Evolutionary conservation across 2,113 vertebrate species (phyloP), one percentile per base, ranked within the genome.

Genomic region (Leucosticte australis): DNA sequence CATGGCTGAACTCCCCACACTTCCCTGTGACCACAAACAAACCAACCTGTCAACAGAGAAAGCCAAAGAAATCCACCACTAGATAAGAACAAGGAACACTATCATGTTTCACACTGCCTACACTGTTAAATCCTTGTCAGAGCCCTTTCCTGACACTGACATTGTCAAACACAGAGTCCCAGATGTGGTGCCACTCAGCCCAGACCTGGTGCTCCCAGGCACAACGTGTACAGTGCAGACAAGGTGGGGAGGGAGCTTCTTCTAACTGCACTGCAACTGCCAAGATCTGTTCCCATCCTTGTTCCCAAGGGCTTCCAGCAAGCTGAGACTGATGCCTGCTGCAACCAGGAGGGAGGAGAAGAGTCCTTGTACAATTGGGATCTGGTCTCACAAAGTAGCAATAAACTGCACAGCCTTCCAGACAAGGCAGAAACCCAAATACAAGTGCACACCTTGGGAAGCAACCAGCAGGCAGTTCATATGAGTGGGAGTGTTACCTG

Each of bases 141-240:
- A 75, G 17, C 17, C 70, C 26, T 33, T 33, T 39, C 42, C 71
- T 73, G 49, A 47, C 12, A 0, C 1, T 55, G 47, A 11, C 5
- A 8, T 28, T 37, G 37, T 20, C 50, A 65, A 56, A 46, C 10
- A 27, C 26, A 3, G 1, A 70, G 27, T 16, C 20, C 9, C n/a
- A 67, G 17, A 21, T 16, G 20, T 41, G 47, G 22, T 78, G 28
- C 16, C 24, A 42, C 9, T 17, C 24, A 46, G 10, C 12, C 44
- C 28, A 56, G 59, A 21, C 22, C 50, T 52, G 23, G 7, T 55
- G 63, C 15, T 70, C 41, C 46, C 30, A 24, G 44, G 30, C 22
- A 57, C 44, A 53, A 44, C 10, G 4, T 15, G 2, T 26, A 3
- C 33, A 41, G 33, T 0, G 1, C 35, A 62, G n/a, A 15, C 8